Evolutionary conservation across 1,140 invertebrate genomes (phyloP).

Genomic region (Cephus cinctus): DNA sequence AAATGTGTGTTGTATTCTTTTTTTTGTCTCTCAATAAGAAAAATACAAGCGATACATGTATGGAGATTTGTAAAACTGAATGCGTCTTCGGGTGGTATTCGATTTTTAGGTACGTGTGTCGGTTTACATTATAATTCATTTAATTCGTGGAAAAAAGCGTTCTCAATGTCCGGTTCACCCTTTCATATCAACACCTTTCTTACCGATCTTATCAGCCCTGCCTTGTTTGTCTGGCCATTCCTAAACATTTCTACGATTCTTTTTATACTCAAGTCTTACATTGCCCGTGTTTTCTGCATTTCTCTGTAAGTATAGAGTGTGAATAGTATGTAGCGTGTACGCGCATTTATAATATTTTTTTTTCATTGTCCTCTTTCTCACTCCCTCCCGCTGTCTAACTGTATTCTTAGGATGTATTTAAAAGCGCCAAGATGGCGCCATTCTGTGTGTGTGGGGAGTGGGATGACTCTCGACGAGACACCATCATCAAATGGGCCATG

Average conservation of each 20-base stretch:
- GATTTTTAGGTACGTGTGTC: constrained; percentile 43
- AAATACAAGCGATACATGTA: constrained; percentile 46
- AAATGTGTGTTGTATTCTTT: constrained; percentile 13
- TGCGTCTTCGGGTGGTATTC: constrained; percentile 45
- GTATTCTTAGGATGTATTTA: no score
- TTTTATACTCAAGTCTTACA: no score
- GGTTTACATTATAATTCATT: constrained; percentile 39
- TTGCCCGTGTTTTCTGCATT: no score
- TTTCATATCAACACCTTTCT: no score
- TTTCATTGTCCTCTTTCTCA: constrained; percentile 10
- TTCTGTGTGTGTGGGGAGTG: no score
- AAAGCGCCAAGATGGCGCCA: constrained; percentile 28
- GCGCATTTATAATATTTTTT: constrained; percentile 5
- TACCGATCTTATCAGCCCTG: no score
- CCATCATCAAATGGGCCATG: constrained; percentile 45
- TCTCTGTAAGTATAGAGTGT: constrained; percentile 38
- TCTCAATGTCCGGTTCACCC: no score
- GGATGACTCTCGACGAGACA: constrained; percentile 39
- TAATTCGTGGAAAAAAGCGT: no score
- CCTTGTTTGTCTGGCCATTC: no score
- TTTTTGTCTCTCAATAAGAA: constrained; percentile 25
- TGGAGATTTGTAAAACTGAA: constrained; percentile 51
- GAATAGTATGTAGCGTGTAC: neutral
- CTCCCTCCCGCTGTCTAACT: constrained; percentile 10
- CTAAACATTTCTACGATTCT: no score